These are phyloP conservation scores for Globodera rostochiensis DNA, from an alignment of 1,140 invertebrate species.

Conservation along the genomic window DNA sequence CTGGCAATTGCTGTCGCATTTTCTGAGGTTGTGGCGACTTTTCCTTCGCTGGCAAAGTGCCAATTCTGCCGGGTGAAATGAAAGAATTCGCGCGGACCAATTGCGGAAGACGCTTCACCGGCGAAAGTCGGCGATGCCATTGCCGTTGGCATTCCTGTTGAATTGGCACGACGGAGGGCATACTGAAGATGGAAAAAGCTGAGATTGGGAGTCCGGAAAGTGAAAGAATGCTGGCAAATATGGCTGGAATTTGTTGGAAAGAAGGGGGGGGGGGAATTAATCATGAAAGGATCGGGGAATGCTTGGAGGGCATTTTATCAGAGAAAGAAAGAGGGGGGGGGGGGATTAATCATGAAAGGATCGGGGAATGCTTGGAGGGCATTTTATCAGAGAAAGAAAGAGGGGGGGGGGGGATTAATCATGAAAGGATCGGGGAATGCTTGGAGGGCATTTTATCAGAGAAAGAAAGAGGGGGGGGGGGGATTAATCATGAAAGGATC, in stretches of 20 bases:
- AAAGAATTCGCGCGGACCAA: constrained; percentile 6
- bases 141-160: neutral
- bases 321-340: too few relatives aligned
- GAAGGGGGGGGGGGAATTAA: neutral
- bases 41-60: neutral
- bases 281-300: neutral
- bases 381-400: too few relatives aligned
- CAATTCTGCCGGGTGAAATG: neutral
- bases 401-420: too few relatives aligned
- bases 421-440: too few relatives aligned
- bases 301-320: too few relatives aligned
- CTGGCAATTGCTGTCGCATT: neutral
- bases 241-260: neutral
- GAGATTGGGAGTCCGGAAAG: neutral
- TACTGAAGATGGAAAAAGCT: neutral
- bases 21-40: neutral
- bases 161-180: neutral
- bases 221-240: neutral
- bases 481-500: too few relatives aligned
- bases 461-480: too few relatives aligned
- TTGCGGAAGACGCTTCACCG: constrained; percentile 15
- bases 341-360: too few relatives aligned
- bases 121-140: constrained; percentile 25
- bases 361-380: too few relatives aligned
- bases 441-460: too few relatives aligned